phyloP scores from a whole-genome alignment of 2,113 vertebrate species.

The Pipra filicauda region DNA sequence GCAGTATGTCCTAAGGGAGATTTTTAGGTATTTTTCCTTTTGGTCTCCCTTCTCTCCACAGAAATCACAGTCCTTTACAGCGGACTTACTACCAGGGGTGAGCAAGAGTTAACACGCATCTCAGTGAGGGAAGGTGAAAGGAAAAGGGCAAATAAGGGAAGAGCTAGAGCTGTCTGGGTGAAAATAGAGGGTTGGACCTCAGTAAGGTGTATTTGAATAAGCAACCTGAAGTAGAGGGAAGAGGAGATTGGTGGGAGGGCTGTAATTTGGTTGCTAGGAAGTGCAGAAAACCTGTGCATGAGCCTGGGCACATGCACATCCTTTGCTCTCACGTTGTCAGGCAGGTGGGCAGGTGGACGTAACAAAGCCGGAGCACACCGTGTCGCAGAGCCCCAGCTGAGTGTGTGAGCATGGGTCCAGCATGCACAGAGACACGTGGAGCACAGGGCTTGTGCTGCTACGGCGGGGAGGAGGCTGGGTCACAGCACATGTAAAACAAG shows the following conservation, averaged over 20 bases:
- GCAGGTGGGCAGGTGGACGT: neutral
- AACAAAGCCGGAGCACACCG: rapidly evolving
- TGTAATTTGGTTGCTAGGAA: neutral
- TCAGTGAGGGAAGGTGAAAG: neutral
- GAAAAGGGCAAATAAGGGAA: neutral
- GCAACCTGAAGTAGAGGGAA: neutral
- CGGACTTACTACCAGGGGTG: neutral
- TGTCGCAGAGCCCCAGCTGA: neutral
- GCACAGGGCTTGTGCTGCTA: neutral
- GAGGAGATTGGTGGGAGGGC: neutral
- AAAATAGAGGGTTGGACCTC: neutral
- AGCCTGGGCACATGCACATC: neutral
- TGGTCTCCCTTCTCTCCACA: neutral
- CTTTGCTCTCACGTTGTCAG: neutral
- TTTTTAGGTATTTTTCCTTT: neutral
- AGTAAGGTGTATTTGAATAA: neutral
- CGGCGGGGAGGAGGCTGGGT: neutral
- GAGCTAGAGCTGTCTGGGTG: neutral
- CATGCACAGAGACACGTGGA: neutral
- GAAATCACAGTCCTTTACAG: neutral
- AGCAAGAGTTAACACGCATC: neutral
- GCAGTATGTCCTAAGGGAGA: neutral
- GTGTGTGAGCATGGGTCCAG: neutral
- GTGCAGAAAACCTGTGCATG: neutral
- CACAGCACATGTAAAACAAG: neutral